Evolutionary conservation across 2,888 invertebrate species (phyloP).

Genomic region (Drosophila nr. perissopoda): DNA sequence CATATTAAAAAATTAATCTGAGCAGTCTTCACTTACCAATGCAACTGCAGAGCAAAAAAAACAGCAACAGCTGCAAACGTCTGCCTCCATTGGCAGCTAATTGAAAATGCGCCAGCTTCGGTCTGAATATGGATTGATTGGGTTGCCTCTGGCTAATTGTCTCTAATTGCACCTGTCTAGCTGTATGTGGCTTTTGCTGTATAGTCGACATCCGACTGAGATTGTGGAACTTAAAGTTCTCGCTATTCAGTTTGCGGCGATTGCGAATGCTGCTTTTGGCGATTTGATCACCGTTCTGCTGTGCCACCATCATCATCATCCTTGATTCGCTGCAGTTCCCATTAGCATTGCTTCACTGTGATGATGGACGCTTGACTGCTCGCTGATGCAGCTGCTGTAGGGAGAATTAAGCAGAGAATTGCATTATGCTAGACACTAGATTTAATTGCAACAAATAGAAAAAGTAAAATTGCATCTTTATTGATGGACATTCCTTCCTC

Average conservation of each 20-base stretch:
- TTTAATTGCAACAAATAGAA: background rate
- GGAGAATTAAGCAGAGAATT: constrained; percentile 8
- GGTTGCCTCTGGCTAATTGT: constrained; percentile 49
- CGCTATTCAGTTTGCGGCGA: constrained; percentile 30
- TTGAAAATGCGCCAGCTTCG: constrained; percentile 58
- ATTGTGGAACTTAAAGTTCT: constrained; percentile 24
- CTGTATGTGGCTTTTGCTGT: constrained; percentile 24
- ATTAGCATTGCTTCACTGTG: constrained; percentile 54
- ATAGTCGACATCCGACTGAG: constrained; percentile 17
- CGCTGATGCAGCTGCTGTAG: constrained; percentile 20
- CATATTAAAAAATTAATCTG: background rate
- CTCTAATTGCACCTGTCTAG: constrained; percentile 36
- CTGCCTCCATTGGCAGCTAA: constrained; percentile 32
- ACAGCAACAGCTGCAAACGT: constrained; percentile 79
- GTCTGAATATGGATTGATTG: constrained; percentile 40
- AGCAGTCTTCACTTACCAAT: constrained; percentile 80
- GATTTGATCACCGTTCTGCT: constrained; percentile 57
- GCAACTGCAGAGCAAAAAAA: constrained; percentile 82
- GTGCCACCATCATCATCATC: constrained; percentile 55
- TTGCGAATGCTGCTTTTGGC: constrained; percentile 41
- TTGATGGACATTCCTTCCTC: fast-evolving
- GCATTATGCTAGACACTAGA: constrained; percentile 15
- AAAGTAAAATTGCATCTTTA: background rate
- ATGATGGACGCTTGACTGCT: constrained; percentile 1
- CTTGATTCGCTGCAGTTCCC: constrained; percentile 48